Percentiles rank a stretch among this genome's conserved stretches.
Conservation (phyloP, 2,888 invertebrate genomes). For the Nemoura dubitans region DNA sequence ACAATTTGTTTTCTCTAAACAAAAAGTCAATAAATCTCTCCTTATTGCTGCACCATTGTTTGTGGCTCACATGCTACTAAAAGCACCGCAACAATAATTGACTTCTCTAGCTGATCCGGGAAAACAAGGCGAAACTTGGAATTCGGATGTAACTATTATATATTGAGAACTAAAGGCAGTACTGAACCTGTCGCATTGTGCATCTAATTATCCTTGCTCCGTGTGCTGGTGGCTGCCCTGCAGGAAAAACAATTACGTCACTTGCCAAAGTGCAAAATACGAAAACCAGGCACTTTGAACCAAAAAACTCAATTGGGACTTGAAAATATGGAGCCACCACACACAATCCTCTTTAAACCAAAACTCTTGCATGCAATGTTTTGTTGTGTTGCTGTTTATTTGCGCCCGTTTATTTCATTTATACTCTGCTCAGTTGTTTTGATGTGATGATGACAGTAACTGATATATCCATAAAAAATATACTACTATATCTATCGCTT, state of each 20-base stretch:
- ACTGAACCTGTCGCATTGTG: conserved; percentile 51
- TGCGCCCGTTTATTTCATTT: neutral
- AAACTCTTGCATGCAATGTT: conserved; percentile 13
- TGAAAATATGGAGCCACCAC: conserved; percentile 39
- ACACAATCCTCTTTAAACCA: conserved; percentile 31
- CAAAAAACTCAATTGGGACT: conserved; percentile 15
- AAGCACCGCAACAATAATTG: conserved; percentile 40
- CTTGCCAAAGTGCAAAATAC: neutral
- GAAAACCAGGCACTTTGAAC: neutral
- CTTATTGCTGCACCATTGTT: conserved; percentile 51
- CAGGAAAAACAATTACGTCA: conserved; percentile 13
- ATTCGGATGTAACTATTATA: conserved; percentile 32
- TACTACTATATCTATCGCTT: neutral
- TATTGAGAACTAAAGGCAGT: conserved; percentile 47
- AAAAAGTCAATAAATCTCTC: conserved; percentile 45
- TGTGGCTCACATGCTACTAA: conserved; percentile 49
- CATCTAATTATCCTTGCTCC: conserved; percentile 49
- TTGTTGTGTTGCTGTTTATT: neutral
- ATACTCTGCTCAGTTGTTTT: neutral
- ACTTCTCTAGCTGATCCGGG: conserved; percentile 47
- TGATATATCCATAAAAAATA: neutral
- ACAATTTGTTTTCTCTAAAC: conserved; percentile 37
- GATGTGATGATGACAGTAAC: neutral
- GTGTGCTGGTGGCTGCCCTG: conserved; percentile 42
- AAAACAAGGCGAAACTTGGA: conserved; percentile 51